Base-by-base conservation (phyloP, 2,888 invertebrate species). In the Polylopha cassiicola region DNA sequence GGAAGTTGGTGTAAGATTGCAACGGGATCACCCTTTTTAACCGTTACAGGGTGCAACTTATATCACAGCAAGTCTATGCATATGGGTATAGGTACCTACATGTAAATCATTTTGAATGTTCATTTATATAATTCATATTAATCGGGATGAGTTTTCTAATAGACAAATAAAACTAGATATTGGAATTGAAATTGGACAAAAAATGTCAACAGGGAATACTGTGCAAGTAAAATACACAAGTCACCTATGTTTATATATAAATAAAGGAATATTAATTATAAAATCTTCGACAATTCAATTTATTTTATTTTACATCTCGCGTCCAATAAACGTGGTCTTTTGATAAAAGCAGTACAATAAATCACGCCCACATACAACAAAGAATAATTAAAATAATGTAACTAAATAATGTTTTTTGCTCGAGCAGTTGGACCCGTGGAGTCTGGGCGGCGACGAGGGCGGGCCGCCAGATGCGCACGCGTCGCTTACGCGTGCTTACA, bases 1-100 rank as follows among this genome's bases (percentile, higher is more conserved):
- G 81, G 81, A 81, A 73, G 78, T 77, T 50, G 68, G 79, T 79
- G 69, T 79, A 73, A 71, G 72, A 73, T 78, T 79, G 73, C 79
- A 73, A 70, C 65, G 72, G 72, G 76, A 74, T 66, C 70, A 78
- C 77, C 79, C 77, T 65, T 76, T 71, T 54, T 47, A 52, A 44
- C 36, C 31, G 39, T 43, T 27, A 28, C 27, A 23, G 11, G 32
- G 29, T 44, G 27, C 43, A 51, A 45, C 50, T 38, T 48, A 53
- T 57, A 7, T 11, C 6, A 23, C 5, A 4, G 11, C 11, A 1
- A 11, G 10, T 11, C n/a, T n/a, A n/a, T n/a, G n/a, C n/a, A n/a
- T n/a, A n/a, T n/a, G n/a, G n/a, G n/a, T n/a, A n/a, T n/a, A n/a
- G n/a, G n/a, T n/a, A n/a, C n/a, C n/a, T n/a, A n/a, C n/a, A n/a